Evolutionary conservation across 2,113 vertebrate species (phyloP).

Genomic region (Sylvia atricapilla): DNA sequence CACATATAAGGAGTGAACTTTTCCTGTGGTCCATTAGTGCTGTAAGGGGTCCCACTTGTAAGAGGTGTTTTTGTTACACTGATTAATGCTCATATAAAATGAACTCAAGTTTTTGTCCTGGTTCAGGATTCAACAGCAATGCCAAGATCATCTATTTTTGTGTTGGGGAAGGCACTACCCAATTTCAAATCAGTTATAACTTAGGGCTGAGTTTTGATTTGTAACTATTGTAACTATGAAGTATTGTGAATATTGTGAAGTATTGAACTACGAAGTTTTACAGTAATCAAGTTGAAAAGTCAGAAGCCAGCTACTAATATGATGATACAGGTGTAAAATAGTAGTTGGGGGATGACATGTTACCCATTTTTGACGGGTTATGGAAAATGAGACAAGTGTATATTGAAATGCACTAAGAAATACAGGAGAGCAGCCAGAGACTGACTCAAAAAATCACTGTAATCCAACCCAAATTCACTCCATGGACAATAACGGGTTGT

Average conservation of each 20-base stretch:
- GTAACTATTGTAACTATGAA: not conserved
- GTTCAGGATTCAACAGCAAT: not conserved
- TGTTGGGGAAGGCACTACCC: not conserved
- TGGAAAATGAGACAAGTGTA: not conserved
- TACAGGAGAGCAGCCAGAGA: not conserved
- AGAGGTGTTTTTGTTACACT: not conserved
- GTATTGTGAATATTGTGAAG: too few species aligned
- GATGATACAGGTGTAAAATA: not conserved
- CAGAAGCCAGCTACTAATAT: not conserved
- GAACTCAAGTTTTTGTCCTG: not conserved
- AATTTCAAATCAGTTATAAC: not conserved
- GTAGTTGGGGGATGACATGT: not conserved
- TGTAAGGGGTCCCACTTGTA: not conserved
- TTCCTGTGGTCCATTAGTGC: not conserved
- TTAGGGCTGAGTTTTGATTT: not conserved
- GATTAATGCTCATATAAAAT: not conserved
- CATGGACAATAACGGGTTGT: not conserved
- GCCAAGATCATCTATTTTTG: not conserved
- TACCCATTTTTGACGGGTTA: not conserved
- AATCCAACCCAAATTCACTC: not conserved
- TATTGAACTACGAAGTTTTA: not conserved
- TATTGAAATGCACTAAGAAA: not conserved
- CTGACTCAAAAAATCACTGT: not conserved
- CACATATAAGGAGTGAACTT: not conserved
- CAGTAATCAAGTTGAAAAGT: not conserved